Conservation (phyloP, 2,113 vertebrate species). For the Ictalurus punctatus region DNA sequence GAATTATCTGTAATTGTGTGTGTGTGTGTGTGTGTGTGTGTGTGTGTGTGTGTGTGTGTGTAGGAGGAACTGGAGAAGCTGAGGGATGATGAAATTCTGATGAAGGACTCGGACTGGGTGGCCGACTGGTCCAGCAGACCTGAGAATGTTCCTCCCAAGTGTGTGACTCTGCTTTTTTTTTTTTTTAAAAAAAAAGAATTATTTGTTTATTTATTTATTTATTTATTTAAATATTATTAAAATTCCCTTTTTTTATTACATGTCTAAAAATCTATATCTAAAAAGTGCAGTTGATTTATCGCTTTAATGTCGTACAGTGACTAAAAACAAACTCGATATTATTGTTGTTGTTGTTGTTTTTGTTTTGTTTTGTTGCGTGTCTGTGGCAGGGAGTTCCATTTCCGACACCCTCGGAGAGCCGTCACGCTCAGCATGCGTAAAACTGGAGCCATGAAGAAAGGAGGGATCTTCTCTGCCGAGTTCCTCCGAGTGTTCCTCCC, state of each 20-base stretch:
- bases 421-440: conserved; percentile 97
- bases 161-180: conserved; percentile 61
- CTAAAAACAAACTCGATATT: no score
- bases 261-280: no score
- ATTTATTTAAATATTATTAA: no score
- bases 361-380: neutral
- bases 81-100: conserved; percentile 86
- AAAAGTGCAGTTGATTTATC: no score
- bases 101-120: conserved; percentile 93
- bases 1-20: neutral
- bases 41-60: conserved; percentile 27
- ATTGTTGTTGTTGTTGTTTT: no score
- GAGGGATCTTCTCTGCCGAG: conserved; percentile 96
- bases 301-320: no score
- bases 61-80: conserved; percentile 87
- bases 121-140: conserved; percentile 98
- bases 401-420: conserved; percentile 91
- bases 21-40: conserved; percentile 30
- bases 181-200: no score
- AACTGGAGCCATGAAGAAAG: conserved; percentile 98
- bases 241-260: neutral
- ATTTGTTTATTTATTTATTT: no score
- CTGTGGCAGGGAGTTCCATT: conserved; percentile 89
- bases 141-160: conserved; percentile 98
- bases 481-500: conserved; percentile 99